Percentiles rank a stretch among this genome's conserved stretches.
Conservation (phyloP, 2,113 vertebrate species). For the Crotalus viridis region DNA sequence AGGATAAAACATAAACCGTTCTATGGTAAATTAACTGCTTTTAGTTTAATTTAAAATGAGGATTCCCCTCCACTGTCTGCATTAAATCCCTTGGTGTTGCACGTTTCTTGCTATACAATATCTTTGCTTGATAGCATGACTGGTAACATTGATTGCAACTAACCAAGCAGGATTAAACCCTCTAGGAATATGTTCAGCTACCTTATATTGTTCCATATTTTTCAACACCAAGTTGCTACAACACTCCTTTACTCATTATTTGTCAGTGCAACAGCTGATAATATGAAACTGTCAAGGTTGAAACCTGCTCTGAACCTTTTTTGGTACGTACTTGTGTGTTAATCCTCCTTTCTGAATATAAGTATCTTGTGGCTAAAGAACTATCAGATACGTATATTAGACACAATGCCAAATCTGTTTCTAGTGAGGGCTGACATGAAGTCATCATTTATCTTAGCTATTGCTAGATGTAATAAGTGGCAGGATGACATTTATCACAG, state of each 20-base stretch:
- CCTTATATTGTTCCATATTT: background rate
- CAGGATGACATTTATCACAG: constrained; percentile 9
- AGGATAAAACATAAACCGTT: background rate
- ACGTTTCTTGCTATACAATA: background rate
- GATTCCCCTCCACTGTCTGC: background rate
- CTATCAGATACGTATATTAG: background rate
- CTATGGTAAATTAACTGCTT: background rate
- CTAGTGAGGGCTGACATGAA: constrained; percentile 1
- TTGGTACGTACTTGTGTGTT: background rate
- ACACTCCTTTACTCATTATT: background rate
- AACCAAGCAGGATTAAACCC: background rate
- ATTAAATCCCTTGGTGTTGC: background rate
- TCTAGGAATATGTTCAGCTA: background rate
- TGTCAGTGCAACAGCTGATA: background rate
- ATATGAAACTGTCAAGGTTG: background rate
- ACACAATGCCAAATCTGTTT: constrained; percentile 4
- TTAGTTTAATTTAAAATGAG: background rate
- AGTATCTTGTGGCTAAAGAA: background rate
- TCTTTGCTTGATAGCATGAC: background rate
- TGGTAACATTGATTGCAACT: background rate
- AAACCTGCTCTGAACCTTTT: background rate
- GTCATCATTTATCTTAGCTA: constrained; percentile 27
- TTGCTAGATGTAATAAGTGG: background rate
- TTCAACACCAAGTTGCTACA: background rate
- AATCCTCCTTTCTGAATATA: background rate